Base-by-base conservation (phyloP, 1,140 invertebrate species). In the Macrotrachela quadricornifera region DNA sequence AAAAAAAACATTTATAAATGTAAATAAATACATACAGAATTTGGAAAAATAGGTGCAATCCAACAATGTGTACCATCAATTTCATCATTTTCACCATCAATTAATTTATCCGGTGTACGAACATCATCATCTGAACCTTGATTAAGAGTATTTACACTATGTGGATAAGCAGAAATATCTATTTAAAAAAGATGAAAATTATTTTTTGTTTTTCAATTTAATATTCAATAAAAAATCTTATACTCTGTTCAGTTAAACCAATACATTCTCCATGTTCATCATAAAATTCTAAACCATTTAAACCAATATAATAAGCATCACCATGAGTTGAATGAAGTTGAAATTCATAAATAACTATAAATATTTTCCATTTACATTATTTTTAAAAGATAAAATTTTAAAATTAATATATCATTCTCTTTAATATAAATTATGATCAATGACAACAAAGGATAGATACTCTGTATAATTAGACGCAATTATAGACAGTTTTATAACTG, bases 101-200 rank as follows among this genome's bases (percentile, higher is more conserved):
- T 75, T 14, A 85, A 69, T 65, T 82, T 82, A 61, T 82, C 80
- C 4, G 80, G 79, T n/a, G 79, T 82, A 50, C 82, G 70, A 12
- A 77, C 74, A 70, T 85, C 82, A 56, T 63, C 63, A 52, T 74
- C 71, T 36, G 71, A 67, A 30, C 78, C 71, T 43, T 71, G 67
- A 16, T 78, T 74, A 36, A 71, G 67, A 21, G 78, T 71, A 44
- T 71, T 67, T 15, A 78, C 74, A 56, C 84, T 62, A 43, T 80
- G 75, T 45, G 82, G 82, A 67, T 80, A 78, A 10, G 81, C 82
- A 59, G 78, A 78, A 51, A 84, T 75, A 70, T 83, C 81, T 83
- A 63, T 40, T n/a, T n/a, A 30, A 2, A 46, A 64, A 4, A 30
- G 64, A 65, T 58, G 54, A 45, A 18, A 56, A 30, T 58, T 56